phyloP scores from a whole-genome alignment of 2,888 invertebrate genomes.

The Rhimphoctona megacephalus region DNA sequence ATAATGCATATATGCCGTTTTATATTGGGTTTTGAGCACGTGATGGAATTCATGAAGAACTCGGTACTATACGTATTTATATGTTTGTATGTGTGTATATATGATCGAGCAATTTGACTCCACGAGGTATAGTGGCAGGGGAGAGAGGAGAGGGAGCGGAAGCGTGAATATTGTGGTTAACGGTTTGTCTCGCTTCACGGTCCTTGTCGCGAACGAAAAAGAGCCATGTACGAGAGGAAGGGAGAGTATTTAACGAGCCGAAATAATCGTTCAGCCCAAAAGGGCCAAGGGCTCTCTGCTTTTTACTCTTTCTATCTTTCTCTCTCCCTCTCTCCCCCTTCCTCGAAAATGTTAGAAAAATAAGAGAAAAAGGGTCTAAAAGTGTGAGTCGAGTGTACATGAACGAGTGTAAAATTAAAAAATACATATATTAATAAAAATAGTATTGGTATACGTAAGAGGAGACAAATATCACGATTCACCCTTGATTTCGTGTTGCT shows the following conservation, averaged over 20 bases:
- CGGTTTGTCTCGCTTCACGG: constrained; percentile 77
- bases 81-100: constrained; percentile 33
- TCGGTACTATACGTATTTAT: background rate
- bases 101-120: constrained; percentile 62
- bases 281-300: constrained; percentile 33
- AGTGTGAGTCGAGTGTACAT: constrained; percentile 55
- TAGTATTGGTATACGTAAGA: constrained; percentile 15
- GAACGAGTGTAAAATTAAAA: constrained; percentile 32
- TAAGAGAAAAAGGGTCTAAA: constrained; percentile 55
- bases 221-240: constrained; percentile 66
- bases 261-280: constrained; percentile 74
- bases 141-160: constrained; percentile 51
- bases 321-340: background rate
- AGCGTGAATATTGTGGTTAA: constrained; percentile 76
- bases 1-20: constrained; percentile 48
- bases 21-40: constrained; percentile 41
- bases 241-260: constrained; percentile 74
- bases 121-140: constrained; percentile 28
- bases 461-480: constrained; percentile 62
- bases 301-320: background rate
- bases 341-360: constrained; percentile 38
- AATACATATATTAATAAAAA: constrained; percentile 10
- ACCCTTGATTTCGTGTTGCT: constrained; percentile 62
- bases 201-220: constrained; percentile 73
- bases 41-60: constrained; percentile 55